Evolutionary conservation across 92 coral and sea anemone species (phyloP), one percentile per base, ranked within the genome.

Genomic region (Bergia sp.): DNA sequence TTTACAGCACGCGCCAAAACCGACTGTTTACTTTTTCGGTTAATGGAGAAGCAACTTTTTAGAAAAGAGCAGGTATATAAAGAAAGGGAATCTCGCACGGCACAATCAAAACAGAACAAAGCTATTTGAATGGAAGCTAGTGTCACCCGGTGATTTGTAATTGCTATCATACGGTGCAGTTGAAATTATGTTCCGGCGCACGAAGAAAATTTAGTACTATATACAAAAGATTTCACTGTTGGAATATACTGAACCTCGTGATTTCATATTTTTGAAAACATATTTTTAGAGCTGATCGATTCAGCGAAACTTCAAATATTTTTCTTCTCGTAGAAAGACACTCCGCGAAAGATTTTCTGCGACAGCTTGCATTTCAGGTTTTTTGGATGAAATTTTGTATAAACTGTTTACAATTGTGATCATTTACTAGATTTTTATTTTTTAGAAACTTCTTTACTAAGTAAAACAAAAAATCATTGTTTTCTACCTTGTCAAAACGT

Each of bases 11-110:
- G 53, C 72, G 85, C 85, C 85, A 38, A 81, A 37, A 21, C 73
- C 87, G 73, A 65, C 77, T 83, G 73, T 83, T 43, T 83, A 83
- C 87, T 66, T 69, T 83, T 66, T 12, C 87, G 41, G 87, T 83
- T 83, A 83, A 83, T 83, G 77, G 44, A 67, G 16, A 67, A 43
- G 87, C 87, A 83, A 83, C 87, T 83, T 83, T 83, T 41, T 65
- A 66, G 87, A 83, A 83, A 83, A 83, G 87, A 83, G 87, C 87
- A 83, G 87, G 87, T 29, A 43, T 43, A 45, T 64, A 72, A 69
- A 44, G 87, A 83, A 83, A 83, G 64, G 21, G 39, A 49, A 49
- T 23, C 43, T 29, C 66, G 9, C 65, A 16, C 36, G 44, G 45
- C 16, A 83, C 77, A 83, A 43, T 42, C 87, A 83, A 67, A 9